A percentile compares a stretch with the other conserved stretches of the same genome.
Evolutionary conservation across 2,888 invertebrate genomes (phyloP).

Genomic region (Entomobrya proxima): DNA sequence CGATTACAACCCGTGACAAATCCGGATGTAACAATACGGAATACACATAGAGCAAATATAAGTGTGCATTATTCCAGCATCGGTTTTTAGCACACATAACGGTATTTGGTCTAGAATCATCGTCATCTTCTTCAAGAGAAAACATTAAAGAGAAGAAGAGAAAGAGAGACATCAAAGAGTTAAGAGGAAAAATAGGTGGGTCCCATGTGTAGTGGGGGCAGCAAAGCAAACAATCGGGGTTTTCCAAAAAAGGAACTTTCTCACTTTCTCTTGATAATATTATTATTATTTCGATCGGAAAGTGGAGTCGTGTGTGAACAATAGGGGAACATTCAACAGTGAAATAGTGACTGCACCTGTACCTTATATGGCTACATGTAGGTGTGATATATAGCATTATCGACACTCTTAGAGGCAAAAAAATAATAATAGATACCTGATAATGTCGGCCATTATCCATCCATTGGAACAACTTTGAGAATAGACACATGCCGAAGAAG

Average conservation of each 20-base stretch:
- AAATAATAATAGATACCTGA: slow-evolving; percentile 4
- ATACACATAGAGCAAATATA: neutral
- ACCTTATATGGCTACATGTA: neutral
- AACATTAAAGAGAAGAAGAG: slow-evolving; percentile 21
- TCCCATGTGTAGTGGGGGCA: slow-evolving; percentile 40
- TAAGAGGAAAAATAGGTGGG: slow-evolving; percentile 47
- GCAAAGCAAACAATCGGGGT: slow-evolving; percentile 40
- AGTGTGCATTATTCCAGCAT: slow-evolving; percentile 5
- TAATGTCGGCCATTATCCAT: slow-evolving; percentile 18
- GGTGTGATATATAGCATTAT: neutral
- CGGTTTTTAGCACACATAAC: neutral
- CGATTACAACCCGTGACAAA: slow-evolving; percentile 48
- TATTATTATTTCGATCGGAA: slow-evolving; percentile 15
- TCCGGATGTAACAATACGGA: slow-evolving; percentile 35
- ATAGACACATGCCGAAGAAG: neutral
- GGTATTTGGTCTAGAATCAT: neutral
- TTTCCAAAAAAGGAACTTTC: neutral
- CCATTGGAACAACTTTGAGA: neutral
- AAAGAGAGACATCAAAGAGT: slow-evolving; percentile 26
- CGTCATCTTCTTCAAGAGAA: slow-evolving; percentile 15
- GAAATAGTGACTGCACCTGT: slow-evolving; percentile 11
- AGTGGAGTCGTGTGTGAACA: slow-evolving; percentile 5
- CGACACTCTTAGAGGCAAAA: neutral
- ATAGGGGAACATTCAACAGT: slow-evolving; percentile 2
- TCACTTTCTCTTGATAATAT: neutral